phyloP scores from a whole-genome alignment of 2,888 invertebrate species.

The Polyploca ridens region DNA sequence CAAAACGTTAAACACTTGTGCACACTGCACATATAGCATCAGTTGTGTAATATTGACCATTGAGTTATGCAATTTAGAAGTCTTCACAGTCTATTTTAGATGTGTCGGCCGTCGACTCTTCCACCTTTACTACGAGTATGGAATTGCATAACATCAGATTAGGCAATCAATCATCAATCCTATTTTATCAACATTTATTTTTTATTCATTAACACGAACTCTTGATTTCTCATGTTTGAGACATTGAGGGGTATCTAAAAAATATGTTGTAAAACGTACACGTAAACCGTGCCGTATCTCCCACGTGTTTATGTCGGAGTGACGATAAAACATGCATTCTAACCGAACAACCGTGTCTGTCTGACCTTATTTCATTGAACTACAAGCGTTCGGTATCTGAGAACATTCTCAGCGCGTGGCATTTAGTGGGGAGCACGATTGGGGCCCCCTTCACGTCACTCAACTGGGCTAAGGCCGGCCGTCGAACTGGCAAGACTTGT shows the following conservation, averaged over 20 bases:
- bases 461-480: conserved; percentile 82
- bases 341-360: conserved; percentile 27
- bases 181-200: neutral
- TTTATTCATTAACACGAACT: conserved; percentile 4
- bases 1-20: conserved; percentile 30
- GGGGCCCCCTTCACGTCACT: conserved; percentile 76
- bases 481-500: conserved; percentile 61
- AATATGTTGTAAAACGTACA: conserved; percentile 17
- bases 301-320: conserved; percentile 26
- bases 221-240: conserved; percentile 3
- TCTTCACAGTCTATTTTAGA: neutral
- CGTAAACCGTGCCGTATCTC: conserved; percentile 41
- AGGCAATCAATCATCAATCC: neutral
- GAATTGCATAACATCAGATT: conserved; percentile 2
- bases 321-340: conserved; percentile 33
- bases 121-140: neutral
- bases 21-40: conserved; percentile 25
- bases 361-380: conserved; percentile 64
- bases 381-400: conserved; percentile 46
- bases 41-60: conserved; percentile 37
- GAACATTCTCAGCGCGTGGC: conserved; percentile 57
- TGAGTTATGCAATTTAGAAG: conserved; percentile 35
- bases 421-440: conserved; percentile 51
- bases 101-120: neutral
- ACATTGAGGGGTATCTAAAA: neutral